Evolutionary conservation across 2,797 vertebrate genomes (phyloP), one percentile per base, ranked within the genome.

Genomic region (Lutra lutra): DNA sequence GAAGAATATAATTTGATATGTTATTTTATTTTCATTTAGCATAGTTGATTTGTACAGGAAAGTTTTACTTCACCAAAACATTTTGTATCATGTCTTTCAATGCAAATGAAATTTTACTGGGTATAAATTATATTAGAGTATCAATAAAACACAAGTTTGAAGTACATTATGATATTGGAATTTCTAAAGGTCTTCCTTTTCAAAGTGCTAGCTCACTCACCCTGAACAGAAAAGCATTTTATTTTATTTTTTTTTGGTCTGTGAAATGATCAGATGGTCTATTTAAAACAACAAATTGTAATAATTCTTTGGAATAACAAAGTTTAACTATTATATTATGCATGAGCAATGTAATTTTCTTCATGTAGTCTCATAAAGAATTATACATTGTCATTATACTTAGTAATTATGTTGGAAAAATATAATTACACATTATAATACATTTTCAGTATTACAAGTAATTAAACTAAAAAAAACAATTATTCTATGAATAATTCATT

Each of bases 331-430:
- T n/a, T 89, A 13, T 77, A 92, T 84, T 94, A 96, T 62, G 7
- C 32, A 78, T 56, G 32, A 62, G 20, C 89, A 94, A 15, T 11
- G 46, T 62, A 97, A 92, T 98, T 10, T 92, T 56, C 79, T 97
- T 97, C 51, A 27, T 88, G 27, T 86, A 97, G 73, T 94, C 95
- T 92, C 46, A 95, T 96, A 97, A 92, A 97, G 91, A 97, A 78
- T 97, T 97, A 80, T 80, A 96, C 54, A 62, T 48, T 96, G 91
- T 95, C 29, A 93, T 95, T 98, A 95, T 7, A 91, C 20, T 93
- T 98, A 95, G 38, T 94, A 98, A 98, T 97, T 97, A 94, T 89
- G 21, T 97, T 96, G 62, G 93, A 96, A 98, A 98, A 97, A 96
- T 91, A 97, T 64, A 40, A 97, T 97, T 97, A 94, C 20, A 35